phyloP scores from a whole-genome alignment of 2,113 vertebrate species.

The Poicephalus meyeri region DNA sequence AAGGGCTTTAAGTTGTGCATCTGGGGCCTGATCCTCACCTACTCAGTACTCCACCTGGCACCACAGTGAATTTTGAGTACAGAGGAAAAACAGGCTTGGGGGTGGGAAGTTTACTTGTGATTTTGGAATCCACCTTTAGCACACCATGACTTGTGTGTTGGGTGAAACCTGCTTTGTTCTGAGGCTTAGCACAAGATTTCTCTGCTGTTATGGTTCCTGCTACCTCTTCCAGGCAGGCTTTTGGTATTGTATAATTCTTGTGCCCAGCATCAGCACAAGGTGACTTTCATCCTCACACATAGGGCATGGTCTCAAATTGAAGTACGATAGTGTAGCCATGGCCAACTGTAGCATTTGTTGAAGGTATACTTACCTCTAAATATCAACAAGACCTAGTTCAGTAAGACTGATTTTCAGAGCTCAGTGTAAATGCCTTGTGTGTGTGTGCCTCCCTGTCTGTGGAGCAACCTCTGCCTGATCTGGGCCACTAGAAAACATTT shows the following conservation, averaged over 20 bases:
- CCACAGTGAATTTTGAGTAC: not conserved
- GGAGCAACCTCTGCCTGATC: not conserved
- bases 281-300: not conserved
- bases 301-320: not conserved
- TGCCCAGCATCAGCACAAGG: not conserved
- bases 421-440: not conserved
- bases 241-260: not conserved
- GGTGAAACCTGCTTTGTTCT: constrained; percentile 1
- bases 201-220: not conserved
- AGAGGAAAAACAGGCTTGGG: not conserved
- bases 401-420: not conserved
- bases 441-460: not conserved
- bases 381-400: not conserved
- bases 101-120: not conserved
- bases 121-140: not conserved
- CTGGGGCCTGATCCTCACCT: not conserved
- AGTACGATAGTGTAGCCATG: not conserved
- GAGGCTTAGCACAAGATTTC: not conserved
- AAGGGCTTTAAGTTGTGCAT: constrained; percentile 69
- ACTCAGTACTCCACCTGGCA: not conserved
- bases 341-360: not conserved
- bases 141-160: fast-evolving
- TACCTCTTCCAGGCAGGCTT: not conserved
- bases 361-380: not conserved
- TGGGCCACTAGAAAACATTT: not conserved